phyloP scores from a whole-genome alignment of 2,113 vertebrate genomes.

The Centropus unirufus region DNA sequence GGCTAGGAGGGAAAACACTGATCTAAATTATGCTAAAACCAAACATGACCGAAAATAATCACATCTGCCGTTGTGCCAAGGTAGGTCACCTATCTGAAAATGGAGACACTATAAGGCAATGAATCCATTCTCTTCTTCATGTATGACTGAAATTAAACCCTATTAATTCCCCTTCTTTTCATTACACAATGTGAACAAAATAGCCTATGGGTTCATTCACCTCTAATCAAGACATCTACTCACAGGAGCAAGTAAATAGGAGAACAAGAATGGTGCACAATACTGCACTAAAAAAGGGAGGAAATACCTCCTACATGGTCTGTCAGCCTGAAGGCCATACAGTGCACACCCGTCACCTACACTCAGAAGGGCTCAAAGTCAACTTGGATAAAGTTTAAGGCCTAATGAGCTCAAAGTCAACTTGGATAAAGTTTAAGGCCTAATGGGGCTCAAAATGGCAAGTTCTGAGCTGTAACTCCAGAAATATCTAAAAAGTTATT shows the following conservation, averaged over 20 bases:
- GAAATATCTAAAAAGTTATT: background rate
- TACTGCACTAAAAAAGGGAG: background rate
- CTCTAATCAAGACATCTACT: background rate
- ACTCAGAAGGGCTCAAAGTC: background rate
- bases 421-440: background rate
- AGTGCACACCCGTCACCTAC: background rate
- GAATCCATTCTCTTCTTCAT: background rate
- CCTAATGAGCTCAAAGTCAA: background rate
- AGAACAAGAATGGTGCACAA: background rate
- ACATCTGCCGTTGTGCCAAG: background rate
- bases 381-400: background rate
- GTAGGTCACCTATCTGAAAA: background rate
- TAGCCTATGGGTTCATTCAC: background rate
- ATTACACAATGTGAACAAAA: background rate
- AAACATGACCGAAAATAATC: background rate
- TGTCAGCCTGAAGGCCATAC: rapidly evolving
- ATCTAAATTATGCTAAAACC: background rate
- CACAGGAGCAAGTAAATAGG: background rate
- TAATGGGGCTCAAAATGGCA: background rate
- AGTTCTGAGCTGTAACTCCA: background rate
- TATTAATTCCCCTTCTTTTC: background rate
- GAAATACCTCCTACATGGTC: background rate
- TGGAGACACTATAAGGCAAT: background rate
- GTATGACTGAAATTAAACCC: background rate
- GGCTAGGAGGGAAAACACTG: background rate